Evolutionary conservation across 2,113 vertebrate species (phyloP), one percentile per base, ranked within the genome.

Genomic region (Cranoglanis bouderius): DNA sequence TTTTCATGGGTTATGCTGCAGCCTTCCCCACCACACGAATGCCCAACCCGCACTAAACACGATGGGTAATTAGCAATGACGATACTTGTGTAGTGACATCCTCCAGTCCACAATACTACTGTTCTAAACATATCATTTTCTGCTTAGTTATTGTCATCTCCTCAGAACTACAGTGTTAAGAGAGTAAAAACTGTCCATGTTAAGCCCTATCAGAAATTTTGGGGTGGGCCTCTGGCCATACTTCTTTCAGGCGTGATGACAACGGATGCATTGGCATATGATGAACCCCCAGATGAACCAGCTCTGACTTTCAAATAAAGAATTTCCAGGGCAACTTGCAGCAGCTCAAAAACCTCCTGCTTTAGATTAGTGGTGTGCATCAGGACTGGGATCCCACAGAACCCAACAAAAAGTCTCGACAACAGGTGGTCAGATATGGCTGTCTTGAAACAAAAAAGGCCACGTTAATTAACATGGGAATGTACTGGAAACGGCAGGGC

Each of bases 51-150:
- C 21, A 43, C 38, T 43, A 43, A 43, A 75, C 38, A 40, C 3
- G 38, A 40, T 24, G 1, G 32, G 38, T 26, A 75, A 75, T 43
- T 43, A 12, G 21, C 9, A 24, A 24, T 75, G 38, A 40, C 72
- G 43, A 75, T 21, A 75, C 43, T 43, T 24, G 38, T 75, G 72
- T 24, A 75, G 18, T 40, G 35, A 75, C 38, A n/a, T n/a, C n/a
- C n/a, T n/a, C n/a, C n/a, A n/a, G n/a, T n/a, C n/a, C n/a, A n/a
- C n/a, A n/a, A n/a, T n/a, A n/a, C n/a, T n/a, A n/a, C n/a, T n/a
- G n/a, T n/a, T n/a, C n/a, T n/a, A n/a, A n/a, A n/a, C n/a, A n/a
- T 43, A 75, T 75, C 43, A 75, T 75, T 75, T 43, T 75, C 72
- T 75, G 21, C 38, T 29, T 49, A 29, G 16, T 51, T 51, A 49